Evolutionary conservation across 2,113 vertebrate genomes (phyloP).

Genomic region (Gorsachius goisagi): DNA sequence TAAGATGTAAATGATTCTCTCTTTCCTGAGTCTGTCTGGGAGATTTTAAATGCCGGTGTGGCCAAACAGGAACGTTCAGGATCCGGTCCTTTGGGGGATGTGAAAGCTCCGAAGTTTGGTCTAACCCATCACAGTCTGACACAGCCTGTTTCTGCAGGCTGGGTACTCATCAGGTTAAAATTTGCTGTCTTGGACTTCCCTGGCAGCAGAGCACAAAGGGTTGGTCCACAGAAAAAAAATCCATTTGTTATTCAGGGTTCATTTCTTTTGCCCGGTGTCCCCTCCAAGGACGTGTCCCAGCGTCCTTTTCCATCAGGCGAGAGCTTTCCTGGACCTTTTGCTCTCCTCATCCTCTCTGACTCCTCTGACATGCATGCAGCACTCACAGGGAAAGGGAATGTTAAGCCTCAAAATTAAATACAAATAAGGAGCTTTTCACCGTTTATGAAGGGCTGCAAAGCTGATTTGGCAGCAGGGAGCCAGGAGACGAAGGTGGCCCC

Average conservation of each 20-base stretch:
- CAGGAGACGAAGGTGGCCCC: neutral
- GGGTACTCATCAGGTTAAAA: neutral
- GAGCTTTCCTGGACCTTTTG: neutral
- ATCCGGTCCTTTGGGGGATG: neutral
- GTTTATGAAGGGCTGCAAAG: neutral
- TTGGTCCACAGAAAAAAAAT: neutral
- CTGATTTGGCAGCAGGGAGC: neutral
- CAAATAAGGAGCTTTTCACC: constrained; percentile 36
- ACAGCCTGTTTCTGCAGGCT: neutral
- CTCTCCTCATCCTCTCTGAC: neutral
- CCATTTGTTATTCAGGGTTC: neutral
- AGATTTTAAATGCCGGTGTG: neutral
- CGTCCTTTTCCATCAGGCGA: fast-evolving
- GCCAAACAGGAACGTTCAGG: neutral
- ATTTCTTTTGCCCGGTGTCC: neutral
- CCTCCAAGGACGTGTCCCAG: neutral
- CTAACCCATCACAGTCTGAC: neutral
- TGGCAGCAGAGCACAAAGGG: neutral
- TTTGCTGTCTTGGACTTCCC: neutral
- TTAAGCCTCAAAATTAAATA: constrained; percentile 28
- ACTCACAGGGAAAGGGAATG: neutral
- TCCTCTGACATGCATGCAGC: neutral
- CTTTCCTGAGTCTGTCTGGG: neutral
- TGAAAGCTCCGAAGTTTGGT: neutral
- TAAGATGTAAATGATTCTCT: neutral